Base-by-base conservation (phyloP, 2,888 invertebrate genomes). In the Lasioglossum figueresi region DNA sequence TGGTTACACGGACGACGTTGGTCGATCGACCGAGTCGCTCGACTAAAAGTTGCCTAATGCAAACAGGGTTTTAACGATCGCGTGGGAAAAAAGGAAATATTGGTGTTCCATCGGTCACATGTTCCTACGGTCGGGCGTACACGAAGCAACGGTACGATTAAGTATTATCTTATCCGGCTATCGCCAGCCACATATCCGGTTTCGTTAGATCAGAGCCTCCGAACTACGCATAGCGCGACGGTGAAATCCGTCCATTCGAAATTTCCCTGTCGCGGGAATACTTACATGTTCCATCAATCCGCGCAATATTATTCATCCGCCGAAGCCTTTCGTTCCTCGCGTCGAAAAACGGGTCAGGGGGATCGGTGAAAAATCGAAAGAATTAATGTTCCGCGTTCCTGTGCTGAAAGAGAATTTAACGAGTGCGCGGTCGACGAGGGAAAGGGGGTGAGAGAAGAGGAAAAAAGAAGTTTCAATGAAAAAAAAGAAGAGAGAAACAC, bases 361-460 rank as follows among this genome's bases (percentile, higher is more conserved):
- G 75, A 71, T 84, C 59, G 79, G 77, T 80, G 68, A 68, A 87
- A 45, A 68, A 48, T 43, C 66, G 76, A 45, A 45, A 74, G 34
- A 79, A 73, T 79, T 79, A 45, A 79, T 66, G 72, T 79, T 48
- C 73, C 73, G 12, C 63, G 63, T 48, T 63, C 27, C 23, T 12
- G 37, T 12, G 45, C 16, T 34, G 66, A 48, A 43, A 59, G 70
- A 73, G 73, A 79, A 79, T 45, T 68, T 80, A 70, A 76, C 66
- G 76, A 66, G 14, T 63, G 23, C 43, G 76, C 76, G 43, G 63
- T 68, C 66, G 66, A 10, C 34, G 31, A 19, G 31, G 19, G 34
- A 1, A 8, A 23, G 10, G 19, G 8, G 6, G 27, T n/a, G 2
- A 16, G 34, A 8, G 4, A 34, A 66, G 8, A 19, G 8, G 66